Evolutionary conservation across 2,113 vertebrate genomes (phyloP).

Genomic region (Notothenia coriiceps): DNA sequence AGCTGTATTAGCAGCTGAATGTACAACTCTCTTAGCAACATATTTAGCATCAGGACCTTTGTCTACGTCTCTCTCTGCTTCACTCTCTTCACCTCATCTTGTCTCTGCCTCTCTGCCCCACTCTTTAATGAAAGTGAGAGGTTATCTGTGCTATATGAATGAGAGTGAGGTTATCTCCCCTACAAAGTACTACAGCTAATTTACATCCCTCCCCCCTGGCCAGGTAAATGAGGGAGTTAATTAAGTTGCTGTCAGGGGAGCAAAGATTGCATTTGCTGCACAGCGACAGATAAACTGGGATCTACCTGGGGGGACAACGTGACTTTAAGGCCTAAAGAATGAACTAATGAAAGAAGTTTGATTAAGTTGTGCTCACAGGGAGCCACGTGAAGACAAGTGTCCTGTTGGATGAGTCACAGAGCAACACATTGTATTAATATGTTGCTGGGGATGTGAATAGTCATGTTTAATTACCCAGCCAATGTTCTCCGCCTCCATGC

Average conservation of each 20-base stretch:
- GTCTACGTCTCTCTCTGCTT: not conserved
- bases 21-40: not conserved
- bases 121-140: constrained; percentile 20
- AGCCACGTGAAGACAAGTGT: not conserved
- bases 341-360: constrained; percentile 22
- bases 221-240: constrained; percentile 33
- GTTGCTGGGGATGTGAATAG: not conserved
- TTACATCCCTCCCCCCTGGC: constrained; percentile 23
- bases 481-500: not conserved
- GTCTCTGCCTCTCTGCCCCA: not conserved
- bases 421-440: constrained; percentile 2
- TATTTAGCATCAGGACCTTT: not conserved
- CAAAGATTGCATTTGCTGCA: constrained; percentile 19
- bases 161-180: constrained; percentile 40
- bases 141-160: constrained; percentile 35
- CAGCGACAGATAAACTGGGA: constrained; percentile 21
- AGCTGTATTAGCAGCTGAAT: not conserved
- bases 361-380: not conserved
- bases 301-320: not conserved
- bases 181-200: constrained; percentile 30
- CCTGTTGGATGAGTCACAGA: not conserved
- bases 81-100: not conserved
- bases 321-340: constrained; percentile 11
- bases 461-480: not conserved
- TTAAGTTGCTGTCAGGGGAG: constrained; percentile 31